phyloP scores from a whole-genome alignment of 2,888 invertebrate species.

The Luffia ferchaultella region DNA sequence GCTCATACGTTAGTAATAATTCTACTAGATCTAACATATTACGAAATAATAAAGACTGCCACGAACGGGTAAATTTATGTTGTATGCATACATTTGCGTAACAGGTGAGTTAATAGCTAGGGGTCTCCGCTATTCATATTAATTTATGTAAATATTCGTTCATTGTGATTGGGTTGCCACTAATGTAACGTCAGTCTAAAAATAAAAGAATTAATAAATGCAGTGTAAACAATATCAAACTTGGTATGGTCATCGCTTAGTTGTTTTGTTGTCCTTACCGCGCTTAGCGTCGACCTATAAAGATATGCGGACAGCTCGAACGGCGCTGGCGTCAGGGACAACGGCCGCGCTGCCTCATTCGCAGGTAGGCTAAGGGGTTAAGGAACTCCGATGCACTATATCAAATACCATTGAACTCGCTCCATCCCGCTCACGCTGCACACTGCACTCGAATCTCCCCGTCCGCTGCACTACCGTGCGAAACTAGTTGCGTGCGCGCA shows the following conservation, averaged over 20 bases:
- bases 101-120: too few relatives aligned
- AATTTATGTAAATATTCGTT: too few relatives aligned
- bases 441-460: slow-evolving; percentile 37
- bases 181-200: too few relatives aligned
- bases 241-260: background rate
- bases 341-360: slow-evolving; percentile 62
- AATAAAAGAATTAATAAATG: too few relatives aligned
- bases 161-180: too few relatives aligned
- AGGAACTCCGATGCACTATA: slow-evolving; percentile 65
- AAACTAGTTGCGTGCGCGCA: slow-evolving; percentile 22
- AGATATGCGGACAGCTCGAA: slow-evolving; percentile 47
- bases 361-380: slow-evolving; percentile 68
- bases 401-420: slow-evolving; percentile 66
- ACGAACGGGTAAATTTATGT: too few relatives aligned
- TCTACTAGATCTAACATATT: too few relatives aligned
- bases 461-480: slow-evolving; percentile 18
- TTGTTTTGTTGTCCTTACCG: background rate
- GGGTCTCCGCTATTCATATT: too few relatives aligned
- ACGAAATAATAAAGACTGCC: too few relatives aligned
- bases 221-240: too few relatives aligned
- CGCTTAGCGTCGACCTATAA: slow-evolving; percentile 48
- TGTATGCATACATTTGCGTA: too few relatives aligned
- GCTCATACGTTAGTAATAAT: too few relatives aligned
- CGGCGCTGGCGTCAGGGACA: slow-evolving; percentile 50
- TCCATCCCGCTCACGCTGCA: slow-evolving; percentile 38